Conservation (phyloP, 2,797 vertebrate genomes). For the Acipenser ruthenus region DNA sequence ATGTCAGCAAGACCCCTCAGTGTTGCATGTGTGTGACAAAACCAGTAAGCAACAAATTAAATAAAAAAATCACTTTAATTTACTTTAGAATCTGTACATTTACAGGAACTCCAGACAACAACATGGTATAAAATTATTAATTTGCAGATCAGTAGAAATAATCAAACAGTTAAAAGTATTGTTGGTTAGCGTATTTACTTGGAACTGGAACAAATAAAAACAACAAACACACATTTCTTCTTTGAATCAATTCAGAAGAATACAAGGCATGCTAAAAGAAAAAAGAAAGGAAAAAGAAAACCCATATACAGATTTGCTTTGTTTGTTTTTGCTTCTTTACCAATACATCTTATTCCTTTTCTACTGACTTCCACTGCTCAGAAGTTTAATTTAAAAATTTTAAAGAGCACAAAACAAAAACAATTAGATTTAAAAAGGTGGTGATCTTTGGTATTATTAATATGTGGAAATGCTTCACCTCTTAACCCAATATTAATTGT, state of each 20-base stretch:
- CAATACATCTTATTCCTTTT: too few relatives aligned
- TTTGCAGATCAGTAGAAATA: conserved; percentile 17
- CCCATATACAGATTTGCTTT: too few relatives aligned
- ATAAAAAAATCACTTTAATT: conserved; percentile 21
- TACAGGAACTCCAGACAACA: not conserved
- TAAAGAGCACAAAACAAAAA: too few relatives aligned
- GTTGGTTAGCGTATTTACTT: conserved; percentile 4
- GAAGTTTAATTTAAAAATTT: too few relatives aligned
- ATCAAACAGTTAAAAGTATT: conserved; percentile 11
- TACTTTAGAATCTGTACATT: conserved; percentile 2
- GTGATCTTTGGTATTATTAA: conserved; percentile 20
- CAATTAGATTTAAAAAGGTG: too few relatives aligned
- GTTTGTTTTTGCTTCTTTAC: too few relatives aligned
- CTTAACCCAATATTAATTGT: too few relatives aligned
- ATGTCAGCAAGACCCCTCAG: too few relatives aligned
- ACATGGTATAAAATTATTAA: conserved; percentile 17
- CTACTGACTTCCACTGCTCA: too few relatives aligned
- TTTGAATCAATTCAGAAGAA: conserved; percentile 15
- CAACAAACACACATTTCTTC: not conserved
- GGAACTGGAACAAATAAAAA: conserved; percentile 9
- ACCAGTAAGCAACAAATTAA: not conserved
- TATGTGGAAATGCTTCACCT: too few relatives aligned
- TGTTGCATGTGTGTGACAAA: too few relatives aligned
- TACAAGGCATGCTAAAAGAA: conserved; percentile 14
- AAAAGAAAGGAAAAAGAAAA: not conserved